Evolutionary conservation across 2,888 invertebrate genomes (phyloP).

Genomic region (Napeogenes inachia): DNA sequence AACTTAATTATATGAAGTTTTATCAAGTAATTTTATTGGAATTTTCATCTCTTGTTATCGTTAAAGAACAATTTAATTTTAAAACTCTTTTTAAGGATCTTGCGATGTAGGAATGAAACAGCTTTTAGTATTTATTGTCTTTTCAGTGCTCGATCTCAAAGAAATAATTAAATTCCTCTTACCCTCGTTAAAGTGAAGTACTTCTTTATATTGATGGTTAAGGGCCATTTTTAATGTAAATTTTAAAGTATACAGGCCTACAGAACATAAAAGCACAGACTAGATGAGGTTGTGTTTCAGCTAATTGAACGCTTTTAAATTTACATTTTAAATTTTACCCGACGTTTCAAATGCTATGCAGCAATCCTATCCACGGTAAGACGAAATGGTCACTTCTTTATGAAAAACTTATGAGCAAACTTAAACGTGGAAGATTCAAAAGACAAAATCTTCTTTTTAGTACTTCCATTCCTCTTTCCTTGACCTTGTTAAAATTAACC

Average conservation of each 20-base stretch:
- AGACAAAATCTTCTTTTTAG: too few species aligned
- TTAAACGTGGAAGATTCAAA: too few species aligned
- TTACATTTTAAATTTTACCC: too few species aligned
- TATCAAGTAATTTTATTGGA: background rate
- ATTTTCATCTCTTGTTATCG: background rate
- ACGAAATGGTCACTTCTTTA: too few species aligned
- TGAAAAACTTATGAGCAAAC: too few species aligned
- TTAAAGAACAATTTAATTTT: constrained; percentile 1
- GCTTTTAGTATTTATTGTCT: constrained; percentile 24
- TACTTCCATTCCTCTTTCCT: too few species aligned
- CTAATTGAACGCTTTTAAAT: too few species aligned
- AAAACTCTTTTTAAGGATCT: background rate
- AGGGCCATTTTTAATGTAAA: background rate
- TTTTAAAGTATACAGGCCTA: background rate
- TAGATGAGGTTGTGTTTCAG: too few species aligned
- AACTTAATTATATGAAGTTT: background rate
- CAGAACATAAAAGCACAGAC: too few species aligned
- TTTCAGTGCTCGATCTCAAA: constrained; percentile 22
- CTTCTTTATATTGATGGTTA: constrained; percentile 25
- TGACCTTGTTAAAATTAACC: too few species aligned
- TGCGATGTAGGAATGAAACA: background rate
- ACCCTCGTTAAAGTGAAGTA: constrained; percentile 19
- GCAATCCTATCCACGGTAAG: too few species aligned
- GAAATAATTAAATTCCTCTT: constrained; percentile 30
- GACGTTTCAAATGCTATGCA: too few species aligned